Percentiles rank a stretch among this genome's conserved stretches.
These are phyloP conservation scores for Acleris emargana DNA, from an alignment of 2,888 invertebrate species.

Conservation along the genomic window DNA sequence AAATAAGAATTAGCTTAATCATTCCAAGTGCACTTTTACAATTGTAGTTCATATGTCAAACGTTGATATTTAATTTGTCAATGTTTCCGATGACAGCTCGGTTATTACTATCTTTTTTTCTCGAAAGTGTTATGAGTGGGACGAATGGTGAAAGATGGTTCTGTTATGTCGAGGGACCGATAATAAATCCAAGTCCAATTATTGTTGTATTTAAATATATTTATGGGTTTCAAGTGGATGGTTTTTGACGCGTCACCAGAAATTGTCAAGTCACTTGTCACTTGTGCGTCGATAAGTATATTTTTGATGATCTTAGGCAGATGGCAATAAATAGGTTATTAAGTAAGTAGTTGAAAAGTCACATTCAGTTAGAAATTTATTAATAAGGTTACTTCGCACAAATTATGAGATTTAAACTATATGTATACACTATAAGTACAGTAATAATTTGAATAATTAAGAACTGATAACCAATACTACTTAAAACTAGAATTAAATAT, in stretches of 20 bases:
- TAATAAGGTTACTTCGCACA: too few relatives aligned
- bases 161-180: conserved; percentile 47
- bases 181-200: conserved; percentile 36
- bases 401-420: too few relatives aligned
- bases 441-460: too few relatives aligned
- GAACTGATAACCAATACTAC: too few relatives aligned
- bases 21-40: conserved; percentile 37
- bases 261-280: conserved; percentile 8
- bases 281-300: conserved; percentile 2
- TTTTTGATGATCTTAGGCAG: background rate
- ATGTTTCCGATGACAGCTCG: conserved; percentile 74
- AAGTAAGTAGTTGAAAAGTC: too few relatives aligned
- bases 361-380: too few relatives aligned
- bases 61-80: conserved; percentile 81
- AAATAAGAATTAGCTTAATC: conserved; percentile 21
- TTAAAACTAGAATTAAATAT: too few relatives aligned
- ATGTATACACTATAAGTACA: too few relatives aligned
- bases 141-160: conserved; percentile 57
- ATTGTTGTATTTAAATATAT: conserved; percentile 24
- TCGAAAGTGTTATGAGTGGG: conserved; percentile 54
- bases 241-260: background rate
- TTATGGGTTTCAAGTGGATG: conserved; percentile 18
- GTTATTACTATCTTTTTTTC: conserved; percentile 65
- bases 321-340: too few relatives aligned
- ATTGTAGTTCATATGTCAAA: conserved; percentile 42